A percentile compares a stretch with the other conserved stretches of the same genome.
These are phyloP conservation scores for Oikopleura dioica DNA, from an alignment of 23 tunicate species.

Conservation along the genomic window DNA sequence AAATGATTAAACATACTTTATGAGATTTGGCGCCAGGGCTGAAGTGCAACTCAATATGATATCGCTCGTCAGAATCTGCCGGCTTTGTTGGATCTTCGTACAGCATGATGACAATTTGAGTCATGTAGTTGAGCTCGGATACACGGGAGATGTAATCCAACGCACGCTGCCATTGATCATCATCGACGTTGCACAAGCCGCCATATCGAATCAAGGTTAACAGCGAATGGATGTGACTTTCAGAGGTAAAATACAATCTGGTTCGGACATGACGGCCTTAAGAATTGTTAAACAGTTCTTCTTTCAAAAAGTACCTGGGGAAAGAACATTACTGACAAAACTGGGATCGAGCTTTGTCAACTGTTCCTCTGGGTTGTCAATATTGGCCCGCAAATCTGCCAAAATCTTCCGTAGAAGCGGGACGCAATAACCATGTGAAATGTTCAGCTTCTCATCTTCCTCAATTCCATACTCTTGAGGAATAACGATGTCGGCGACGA, in stretches of 20 bases:
- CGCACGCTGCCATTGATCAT: constrained; percentile 73
- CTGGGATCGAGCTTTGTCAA: background rate
- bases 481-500: constrained; percentile 78
- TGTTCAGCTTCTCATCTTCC: constrained; percentile 54
- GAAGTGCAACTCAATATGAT: constrained; percentile 92
- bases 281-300: no score
- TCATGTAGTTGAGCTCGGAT: constrained; percentile 89
- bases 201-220: constrained; percentile 80
- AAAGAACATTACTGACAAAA: no score
- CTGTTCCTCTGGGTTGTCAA: constrained; percentile 26
- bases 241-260: constrained; percentile 79
- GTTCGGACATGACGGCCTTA: constrained; percentile 88
- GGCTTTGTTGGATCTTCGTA: constrained; percentile 84
- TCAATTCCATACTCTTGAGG: constrained; percentile 97
- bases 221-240: constrained; percentile 87
- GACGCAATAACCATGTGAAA: constrained; percentile 68
- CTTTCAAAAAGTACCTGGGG: constrained; percentile 57
- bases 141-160: constrained; percentile 74
- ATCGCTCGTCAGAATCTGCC: constrained; percentile 62
- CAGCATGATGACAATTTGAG: constrained; percentile 87
- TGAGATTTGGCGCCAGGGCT: constrained; percentile 86
- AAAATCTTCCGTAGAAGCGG: constrained; percentile 58
- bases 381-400: constrained; percentile 62
- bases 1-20: no score
- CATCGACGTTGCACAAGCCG: constrained; percentile 73